Evolutionary conservation across 2,797 vertebrate genomes (phyloP).

Genomic region (Ambastaia sidthimunki): DNA sequence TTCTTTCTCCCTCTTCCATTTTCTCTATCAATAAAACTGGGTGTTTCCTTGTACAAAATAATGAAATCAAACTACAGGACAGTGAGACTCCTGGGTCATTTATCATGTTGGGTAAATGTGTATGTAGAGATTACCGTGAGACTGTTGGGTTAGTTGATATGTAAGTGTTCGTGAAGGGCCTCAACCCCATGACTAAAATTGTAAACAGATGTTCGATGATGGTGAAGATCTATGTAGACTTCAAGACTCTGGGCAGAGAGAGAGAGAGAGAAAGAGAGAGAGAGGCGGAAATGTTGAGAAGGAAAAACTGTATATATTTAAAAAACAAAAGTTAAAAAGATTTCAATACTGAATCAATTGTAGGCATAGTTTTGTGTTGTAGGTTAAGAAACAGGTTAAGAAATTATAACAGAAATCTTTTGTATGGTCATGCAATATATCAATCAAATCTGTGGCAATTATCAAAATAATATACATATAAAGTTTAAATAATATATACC

Average conservation of each 20-base stretch:
- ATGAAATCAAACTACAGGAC: constrained; percentile 41
- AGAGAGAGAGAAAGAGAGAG: constrained; percentile 6
- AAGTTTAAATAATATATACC: not conserved
- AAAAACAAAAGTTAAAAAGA: not conserved
- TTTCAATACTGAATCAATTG: constrained; percentile 1
- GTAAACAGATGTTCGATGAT: constrained; percentile 49
- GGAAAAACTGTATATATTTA: not conserved
- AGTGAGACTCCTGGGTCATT: constrained; percentile 28
- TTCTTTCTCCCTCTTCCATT: constrained; percentile 53
- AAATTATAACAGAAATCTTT: not conserved
- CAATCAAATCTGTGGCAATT: not conserved
- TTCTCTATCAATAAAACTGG: constrained; percentile 38
- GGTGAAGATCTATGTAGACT: constrained; percentile 36
- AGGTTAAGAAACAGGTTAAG: not conserved
- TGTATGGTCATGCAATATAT: not conserved
- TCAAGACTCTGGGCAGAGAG: constrained; percentile 18
- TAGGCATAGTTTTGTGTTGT: not conserved
- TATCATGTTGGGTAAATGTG: constrained; percentile 22
- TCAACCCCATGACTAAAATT: constrained; percentile 46
- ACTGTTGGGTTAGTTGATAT: constrained; percentile 40
- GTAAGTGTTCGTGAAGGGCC: constrained; percentile 48
- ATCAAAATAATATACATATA: not conserved
- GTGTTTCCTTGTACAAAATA: constrained; percentile 37
- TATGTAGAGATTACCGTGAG: constrained; percentile 25
- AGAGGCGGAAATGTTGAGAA: constrained; percentile 7